Evolutionary conservation across 2,888 invertebrate species (phyloP).

Genomic region (Anarsia innoxiella): DNA sequence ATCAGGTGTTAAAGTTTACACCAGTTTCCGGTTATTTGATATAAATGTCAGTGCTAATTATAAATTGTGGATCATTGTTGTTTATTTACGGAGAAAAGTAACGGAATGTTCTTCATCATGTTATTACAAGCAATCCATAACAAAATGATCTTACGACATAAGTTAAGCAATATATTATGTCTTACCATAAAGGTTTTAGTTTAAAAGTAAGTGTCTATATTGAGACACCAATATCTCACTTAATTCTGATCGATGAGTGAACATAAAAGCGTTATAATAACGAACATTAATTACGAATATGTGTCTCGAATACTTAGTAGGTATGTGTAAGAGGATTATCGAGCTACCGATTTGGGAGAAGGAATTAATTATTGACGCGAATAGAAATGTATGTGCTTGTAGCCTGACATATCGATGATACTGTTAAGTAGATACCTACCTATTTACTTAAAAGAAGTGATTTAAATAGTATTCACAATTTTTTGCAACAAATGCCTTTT

Average conservation of each 20-base stretch:
- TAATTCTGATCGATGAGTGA: constrained; percentile 12
- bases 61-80: too few relatives aligned
- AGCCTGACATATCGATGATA: too few relatives aligned
- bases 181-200: background rate
- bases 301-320: constrained; percentile 13
- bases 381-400: too few relatives aligned
- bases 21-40: constrained; percentile 16
- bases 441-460: too few relatives aligned
- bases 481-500: too few relatives aligned
- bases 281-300: constrained; percentile 15
- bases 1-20: constrained; percentile 47
- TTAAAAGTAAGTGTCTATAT: background rate
- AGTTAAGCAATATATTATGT: background rate
- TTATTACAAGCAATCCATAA: too few relatives aligned
- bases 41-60: constrained; percentile 5
- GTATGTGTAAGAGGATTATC: constrained; percentile 21
- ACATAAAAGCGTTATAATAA: constrained; percentile 9
- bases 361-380: too few relatives aligned
- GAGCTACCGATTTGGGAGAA: constrained; percentile 16
- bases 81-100: too few relatives aligned
- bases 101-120: too few relatives aligned
- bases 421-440: too few relatives aligned
- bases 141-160: too few relatives aligned
- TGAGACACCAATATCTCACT: background rate
- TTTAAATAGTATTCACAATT: too few relatives aligned